A percentile compares a stretch with the other conserved stretches of the same genome.
Evolutionary conservation across 1,140 invertebrate species (phyloP).

Genomic region (Campoletis sonorensis): DNA sequence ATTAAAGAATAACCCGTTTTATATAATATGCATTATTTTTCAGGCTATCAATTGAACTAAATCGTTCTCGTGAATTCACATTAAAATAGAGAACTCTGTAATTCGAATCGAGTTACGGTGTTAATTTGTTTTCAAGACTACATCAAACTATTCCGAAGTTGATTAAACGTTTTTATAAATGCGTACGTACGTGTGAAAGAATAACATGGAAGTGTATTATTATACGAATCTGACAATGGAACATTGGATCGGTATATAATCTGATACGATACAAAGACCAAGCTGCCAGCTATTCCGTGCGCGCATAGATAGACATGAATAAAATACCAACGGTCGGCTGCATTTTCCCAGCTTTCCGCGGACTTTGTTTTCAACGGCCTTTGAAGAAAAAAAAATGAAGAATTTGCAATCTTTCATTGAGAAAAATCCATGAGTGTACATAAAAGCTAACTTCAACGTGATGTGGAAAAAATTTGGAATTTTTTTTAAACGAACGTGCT

Average conservation of each 20-base stretch:
- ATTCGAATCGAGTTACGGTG: slow-evolving; percentile 25
- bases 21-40: no score
- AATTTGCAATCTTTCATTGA: neutral
- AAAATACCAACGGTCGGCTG: slow-evolving; percentile 1
- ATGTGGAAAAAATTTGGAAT: neutral
- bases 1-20: no score
- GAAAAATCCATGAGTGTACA: neutral
- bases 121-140: slow-evolving; percentile 18
- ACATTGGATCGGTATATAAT: slow-evolving; percentile 7
- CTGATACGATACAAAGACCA: neutral
- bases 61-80: no score
- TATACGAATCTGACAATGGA: slow-evolving; percentile 31
- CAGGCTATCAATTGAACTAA: no score
- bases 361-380: slow-evolving; percentile 51
- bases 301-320: neutral
- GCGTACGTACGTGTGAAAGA: slow-evolving; percentile 39
- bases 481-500: neutral
- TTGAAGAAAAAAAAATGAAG: slow-evolving; percentile 50
- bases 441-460: neutral
- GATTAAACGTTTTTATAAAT: slow-evolving; percentile 32
- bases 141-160: neutral
- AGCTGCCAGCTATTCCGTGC: neutral
- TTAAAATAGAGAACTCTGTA: neutral
- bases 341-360: slow-evolving; percentile 7
- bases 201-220: slow-evolving; percentile 33